phyloP scores from a whole-genome alignment of 2,888 invertebrate genomes.

The Stenolophus ochropezus region DNA sequence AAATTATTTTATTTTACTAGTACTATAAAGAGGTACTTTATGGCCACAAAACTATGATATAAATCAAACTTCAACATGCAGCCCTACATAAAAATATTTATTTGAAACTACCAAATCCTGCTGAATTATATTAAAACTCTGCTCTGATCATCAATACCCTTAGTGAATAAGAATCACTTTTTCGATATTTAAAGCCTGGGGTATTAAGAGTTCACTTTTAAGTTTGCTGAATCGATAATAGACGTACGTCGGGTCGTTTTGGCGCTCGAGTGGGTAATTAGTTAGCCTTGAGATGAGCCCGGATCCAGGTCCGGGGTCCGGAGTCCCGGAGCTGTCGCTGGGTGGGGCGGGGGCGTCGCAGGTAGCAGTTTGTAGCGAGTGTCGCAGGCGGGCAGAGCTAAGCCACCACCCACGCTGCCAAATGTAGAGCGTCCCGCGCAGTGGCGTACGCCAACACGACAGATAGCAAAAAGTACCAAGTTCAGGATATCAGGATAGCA shows the following conservation, averaged over 20 bases:
- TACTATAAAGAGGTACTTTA: too few relatives aligned
- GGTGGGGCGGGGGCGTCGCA: conserved; percentile 19
- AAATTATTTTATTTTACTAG: too few relatives aligned
- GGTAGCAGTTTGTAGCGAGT: conserved; percentile 51
- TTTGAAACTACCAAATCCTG: too few relatives aligned
- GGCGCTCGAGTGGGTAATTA: background rate
- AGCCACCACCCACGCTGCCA: conserved; percentile 47
- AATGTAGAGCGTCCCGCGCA: background rate
- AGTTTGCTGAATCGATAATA: background rate
- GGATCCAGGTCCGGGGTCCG: background rate
- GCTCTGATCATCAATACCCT: too few relatives aligned
- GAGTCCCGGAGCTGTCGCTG: background rate
- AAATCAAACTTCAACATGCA: too few relatives aligned
- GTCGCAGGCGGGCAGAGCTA: conserved; percentile 29
- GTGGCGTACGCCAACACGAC: background rate
- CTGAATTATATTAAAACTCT: too few relatives aligned
- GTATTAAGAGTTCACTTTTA: background rate
- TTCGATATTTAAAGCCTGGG: background rate
- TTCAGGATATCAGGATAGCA: too few relatives aligned
- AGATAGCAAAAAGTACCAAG: too few relatives aligned
- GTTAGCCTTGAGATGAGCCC: background rate
- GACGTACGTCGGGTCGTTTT: background rate
- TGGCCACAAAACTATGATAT: too few relatives aligned
- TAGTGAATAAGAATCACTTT: background rate
- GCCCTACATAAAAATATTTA: too few relatives aligned